phyloP scores from a whole-genome alignment of 2,888 invertebrate species.

The Diarsia rubi region DNA sequence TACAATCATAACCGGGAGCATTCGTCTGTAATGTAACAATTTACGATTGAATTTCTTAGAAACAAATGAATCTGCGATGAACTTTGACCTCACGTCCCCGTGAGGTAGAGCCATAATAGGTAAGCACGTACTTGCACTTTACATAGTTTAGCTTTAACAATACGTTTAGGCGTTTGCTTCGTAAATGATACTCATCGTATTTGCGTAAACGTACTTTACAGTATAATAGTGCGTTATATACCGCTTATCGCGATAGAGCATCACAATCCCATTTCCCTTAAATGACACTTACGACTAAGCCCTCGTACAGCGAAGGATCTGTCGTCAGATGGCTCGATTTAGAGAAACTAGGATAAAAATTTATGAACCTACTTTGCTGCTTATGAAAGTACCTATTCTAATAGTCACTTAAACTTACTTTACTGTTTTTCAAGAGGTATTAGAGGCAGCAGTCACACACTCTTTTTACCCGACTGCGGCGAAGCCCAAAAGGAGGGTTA shows the following conservation, averaged over 20 bases:
- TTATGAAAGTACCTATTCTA: not conserved
- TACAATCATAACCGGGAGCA: not conserved
- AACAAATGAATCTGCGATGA: not conserved
- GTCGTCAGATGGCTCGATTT: conserved; percentile 6
- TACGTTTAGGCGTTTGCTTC: conserved; percentile 11
- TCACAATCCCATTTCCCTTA: conserved; percentile 52
- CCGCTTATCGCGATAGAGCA: conserved; percentile 38
- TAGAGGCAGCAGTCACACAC: no score
- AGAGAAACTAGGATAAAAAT: conserved; percentile 16
- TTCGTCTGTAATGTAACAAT: not conserved
- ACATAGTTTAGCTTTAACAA: conserved; percentile 7
- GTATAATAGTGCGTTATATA: conserved; percentile 10
- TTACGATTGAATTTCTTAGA: not conserved
- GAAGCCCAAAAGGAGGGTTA: no score
- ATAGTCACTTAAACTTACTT: not conserved
- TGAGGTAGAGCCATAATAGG: not conserved
- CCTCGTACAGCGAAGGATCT: not conserved
- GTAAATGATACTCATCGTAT: not conserved
- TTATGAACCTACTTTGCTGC: not conserved
- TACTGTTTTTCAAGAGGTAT: not conserved
- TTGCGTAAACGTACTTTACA: not conserved
- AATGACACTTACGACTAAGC: conserved; percentile 23
- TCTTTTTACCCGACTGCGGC: no score
- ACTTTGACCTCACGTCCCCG: not conserved
- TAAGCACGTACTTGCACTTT: not conserved